Percentiles rank a stretch among this genome's conserved stretches.
These are phyloP conservation scores for Python bivittatus DNA, from an alignment of 2,113 vertebrate genomes.

Conservation along the genomic window DNA sequence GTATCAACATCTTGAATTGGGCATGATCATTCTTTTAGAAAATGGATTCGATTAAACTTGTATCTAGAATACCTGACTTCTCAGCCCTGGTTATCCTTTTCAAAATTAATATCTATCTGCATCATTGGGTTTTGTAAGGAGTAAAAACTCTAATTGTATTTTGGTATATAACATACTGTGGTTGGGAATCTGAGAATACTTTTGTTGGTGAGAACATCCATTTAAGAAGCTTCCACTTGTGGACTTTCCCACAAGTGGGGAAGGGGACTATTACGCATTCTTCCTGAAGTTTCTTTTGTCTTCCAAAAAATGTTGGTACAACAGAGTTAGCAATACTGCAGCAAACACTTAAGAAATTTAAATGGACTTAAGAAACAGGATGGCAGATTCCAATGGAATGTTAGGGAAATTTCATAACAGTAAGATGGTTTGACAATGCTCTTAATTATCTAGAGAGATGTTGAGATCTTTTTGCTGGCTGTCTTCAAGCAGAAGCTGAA, in stretches of 20 bases:
- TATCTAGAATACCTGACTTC: constrained; percentile 22
- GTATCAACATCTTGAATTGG: too few relatives aligned
- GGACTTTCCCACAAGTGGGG: background rate
- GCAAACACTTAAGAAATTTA: background rate
- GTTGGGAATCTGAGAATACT: background rate
- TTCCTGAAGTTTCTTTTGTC: background rate
- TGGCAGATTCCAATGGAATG: background rate
- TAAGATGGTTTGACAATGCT: background rate
- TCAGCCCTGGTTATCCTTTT: background rate
- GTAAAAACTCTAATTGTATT: background rate
- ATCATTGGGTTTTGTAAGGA: background rate
- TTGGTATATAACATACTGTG: background rate
- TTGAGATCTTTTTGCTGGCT: background rate
- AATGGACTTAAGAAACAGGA: background rate
- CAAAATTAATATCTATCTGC: background rate
- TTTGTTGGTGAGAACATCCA: background rate
- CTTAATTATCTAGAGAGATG: background rate
- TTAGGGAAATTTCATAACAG: background rate
- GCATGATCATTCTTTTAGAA: background rate
- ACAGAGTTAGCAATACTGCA: background rate
- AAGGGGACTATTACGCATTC: background rate
- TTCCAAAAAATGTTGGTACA: background rate
- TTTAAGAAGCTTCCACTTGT: background rate
- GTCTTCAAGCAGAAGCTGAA: background rate
- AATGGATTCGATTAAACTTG: background rate